A percentile compares a stretch with the other conserved stretches of the same genome.
Evolutionary conservation across 2,797 vertebrate genomes (phyloP).

Genomic region (Falco concolor): DNA sequence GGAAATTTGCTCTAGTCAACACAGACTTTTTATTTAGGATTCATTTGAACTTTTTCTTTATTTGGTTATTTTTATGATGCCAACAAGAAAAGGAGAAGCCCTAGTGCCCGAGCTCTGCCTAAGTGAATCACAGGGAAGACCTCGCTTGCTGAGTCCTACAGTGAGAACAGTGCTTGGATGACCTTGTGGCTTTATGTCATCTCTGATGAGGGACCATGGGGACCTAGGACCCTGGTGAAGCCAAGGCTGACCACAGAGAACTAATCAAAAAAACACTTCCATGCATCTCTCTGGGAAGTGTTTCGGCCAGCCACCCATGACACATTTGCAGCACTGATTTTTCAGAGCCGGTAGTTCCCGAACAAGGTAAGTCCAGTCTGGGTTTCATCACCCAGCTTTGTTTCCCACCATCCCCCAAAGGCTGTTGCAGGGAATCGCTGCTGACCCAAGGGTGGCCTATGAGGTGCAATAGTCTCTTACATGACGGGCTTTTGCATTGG

Average conservation of each 20-base stretch:
- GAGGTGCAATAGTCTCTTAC: background rate
- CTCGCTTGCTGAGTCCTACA: background rate
- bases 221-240: background rate
- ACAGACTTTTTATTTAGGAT: background rate
- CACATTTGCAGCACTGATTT: background rate
- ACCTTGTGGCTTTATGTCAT: background rate
- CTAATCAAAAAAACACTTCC: background rate
- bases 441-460: background rate
- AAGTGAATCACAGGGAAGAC: background rate
- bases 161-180: background rate
- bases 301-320: background rate
- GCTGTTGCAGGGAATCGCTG: background rate
- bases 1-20: background rate
- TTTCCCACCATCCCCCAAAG: background rate
- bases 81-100: background rate
- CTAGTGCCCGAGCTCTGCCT: background rate
- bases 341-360: background rate
- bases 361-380: background rate
- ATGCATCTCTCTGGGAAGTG: background rate
- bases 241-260: fast-evolving
- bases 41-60: background rate
- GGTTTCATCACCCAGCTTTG: background rate
- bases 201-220: background rate
- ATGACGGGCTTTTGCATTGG: background rate
- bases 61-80: background rate